Conservation (phyloP, 2,797 vertebrate genomes). For the Eptatretus atami region DNA sequence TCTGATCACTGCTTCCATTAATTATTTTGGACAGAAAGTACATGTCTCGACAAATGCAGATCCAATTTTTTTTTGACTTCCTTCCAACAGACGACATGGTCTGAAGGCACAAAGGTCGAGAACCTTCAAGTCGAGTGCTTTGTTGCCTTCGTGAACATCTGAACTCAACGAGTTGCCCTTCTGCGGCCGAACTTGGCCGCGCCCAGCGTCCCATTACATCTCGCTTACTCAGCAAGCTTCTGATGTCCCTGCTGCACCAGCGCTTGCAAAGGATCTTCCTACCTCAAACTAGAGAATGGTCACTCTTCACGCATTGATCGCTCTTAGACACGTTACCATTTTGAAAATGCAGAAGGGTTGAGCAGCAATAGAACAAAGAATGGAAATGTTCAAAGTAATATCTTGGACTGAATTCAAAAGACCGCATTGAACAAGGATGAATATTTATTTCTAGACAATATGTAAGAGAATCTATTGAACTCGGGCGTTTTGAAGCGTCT, state of each 20-base stretch:
- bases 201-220: constrained; percentile 40
- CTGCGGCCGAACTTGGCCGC: constrained; percentile 15
- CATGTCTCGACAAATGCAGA: not conserved
- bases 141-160: constrained; percentile 57
- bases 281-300: constrained; percentile 88
- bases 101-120: constrained; percentile 55
- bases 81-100: constrained; percentile 34
- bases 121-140: constrained; percentile 66
- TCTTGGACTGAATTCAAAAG: no score
- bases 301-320: constrained; percentile 57
- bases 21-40: no score
- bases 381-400: no score
- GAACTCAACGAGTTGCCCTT: constrained; percentile 7
- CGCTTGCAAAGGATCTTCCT: constrained; percentile 84
- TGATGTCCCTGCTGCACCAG: constrained; percentile 61
- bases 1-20: no score
- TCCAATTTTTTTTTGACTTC: constrained; percentile 2
- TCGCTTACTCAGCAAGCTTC: constrained; percentile 59
- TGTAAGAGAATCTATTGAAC: no score
- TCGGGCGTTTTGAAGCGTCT: no score
- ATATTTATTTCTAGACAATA: no score
- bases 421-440: no score
- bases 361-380: not conserved
- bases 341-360: constrained; percentile 15
- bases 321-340: constrained; percentile 84